Base-by-base conservation (phyloP, 2,888 invertebrate species). In the Drosophila pseudotalamancana region DNA sequence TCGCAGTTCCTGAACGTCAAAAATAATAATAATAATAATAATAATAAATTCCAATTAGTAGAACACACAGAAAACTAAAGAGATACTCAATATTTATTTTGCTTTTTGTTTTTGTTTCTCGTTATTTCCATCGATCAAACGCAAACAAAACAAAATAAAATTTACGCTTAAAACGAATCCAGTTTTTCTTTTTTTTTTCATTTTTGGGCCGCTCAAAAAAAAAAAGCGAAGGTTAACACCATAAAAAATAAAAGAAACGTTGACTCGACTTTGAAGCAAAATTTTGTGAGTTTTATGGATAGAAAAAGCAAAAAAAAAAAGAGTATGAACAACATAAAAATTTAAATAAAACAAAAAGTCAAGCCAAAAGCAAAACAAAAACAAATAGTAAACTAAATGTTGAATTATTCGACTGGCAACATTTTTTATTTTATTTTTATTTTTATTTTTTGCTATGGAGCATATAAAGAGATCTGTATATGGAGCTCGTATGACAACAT, bases 1-100 rank as follows among this genome's bases (percentile, higher is more conserved):
- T 90, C 95, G 94, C 81, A 96, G 92, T 90, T 95, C 96, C 96
- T 96, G 90, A 40, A 37, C 14, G 12, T 6, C 18, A n/a, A 43
- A 29, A 43, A n/a, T 12, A 19, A 45, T n/a, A 21, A 46, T 6
- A 27, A n/a, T n/a, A n/a, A n/a, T n/a, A n/a, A n/a, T n/a, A 9
- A 49, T 39, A 49, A 69, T 16, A 39, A 29, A 46, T 46, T 46
- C 34, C 11, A 39, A 53, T 72, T 45, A 45, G 48, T 34, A 42
- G 48, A 48, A 27, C 27, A 35, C 46, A 27, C 18, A 25, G n/a
- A 32, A 56, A 23, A 11, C 16, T 48, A 6, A 43, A 57, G n/a
- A n/a, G n/a, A n/a, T n/a, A n/a, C n/a, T n/a, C n/a, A 8, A 39
- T 12, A 19, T 23, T 4, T 43, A 3, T 29, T 29, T 29, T n/a